Conservation (phyloP, 2,113 vertebrate genomes). For the Callionymus lyra region DNA sequence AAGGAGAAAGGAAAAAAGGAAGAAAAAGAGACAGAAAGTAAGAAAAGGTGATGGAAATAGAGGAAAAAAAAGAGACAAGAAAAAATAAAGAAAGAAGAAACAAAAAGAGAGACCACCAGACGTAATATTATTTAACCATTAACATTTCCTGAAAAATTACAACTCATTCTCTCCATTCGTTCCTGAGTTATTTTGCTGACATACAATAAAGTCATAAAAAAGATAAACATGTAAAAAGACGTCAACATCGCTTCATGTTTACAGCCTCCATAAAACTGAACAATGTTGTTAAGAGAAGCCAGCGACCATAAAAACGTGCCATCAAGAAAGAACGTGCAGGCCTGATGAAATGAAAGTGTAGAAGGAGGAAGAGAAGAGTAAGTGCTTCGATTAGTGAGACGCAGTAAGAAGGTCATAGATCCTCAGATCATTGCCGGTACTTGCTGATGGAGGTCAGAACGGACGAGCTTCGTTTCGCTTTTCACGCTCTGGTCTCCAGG, state of each 20-base stretch:
- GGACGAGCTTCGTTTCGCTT: too few relatives aligned
- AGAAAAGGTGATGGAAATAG: too few relatives aligned
- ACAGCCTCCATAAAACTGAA: constrained; percentile 8
- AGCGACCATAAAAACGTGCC: constrained; percentile 9
- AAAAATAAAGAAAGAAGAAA: too few relatives aligned
- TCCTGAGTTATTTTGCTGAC: too few relatives aligned
- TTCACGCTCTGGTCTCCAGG: constrained; percentile 26
- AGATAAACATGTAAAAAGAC: not conserved
- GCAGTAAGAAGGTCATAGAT: constrained; percentile 30
- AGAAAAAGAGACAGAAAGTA: too few relatives aligned
- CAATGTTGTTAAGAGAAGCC: constrained; percentile 10
- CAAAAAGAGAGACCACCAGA: too few relatives aligned
- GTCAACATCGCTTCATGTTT: constrained; percentile 1
- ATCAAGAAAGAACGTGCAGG: constrained; percentile 14
- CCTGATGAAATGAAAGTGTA: constrained; percentile 16
- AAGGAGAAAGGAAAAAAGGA: too few relatives aligned
- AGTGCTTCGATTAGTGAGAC: constrained; percentile 41
- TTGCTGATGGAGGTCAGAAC: not conserved
- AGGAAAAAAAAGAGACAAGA: too few relatives aligned
- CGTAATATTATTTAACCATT: too few relatives aligned
- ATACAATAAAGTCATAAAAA: too few relatives aligned
- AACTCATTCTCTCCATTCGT: too few relatives aligned
- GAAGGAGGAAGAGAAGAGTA: constrained; percentile 39
- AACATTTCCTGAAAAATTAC: too few relatives aligned
- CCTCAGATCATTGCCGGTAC: constrained; percentile 37